A percentile compares a stretch with the other conserved stretches of the same genome.
Evolutionary conservation across 92 coral and sea anemone genomes (phyloP).

Genomic region (Phenganax subtilis): DNA sequence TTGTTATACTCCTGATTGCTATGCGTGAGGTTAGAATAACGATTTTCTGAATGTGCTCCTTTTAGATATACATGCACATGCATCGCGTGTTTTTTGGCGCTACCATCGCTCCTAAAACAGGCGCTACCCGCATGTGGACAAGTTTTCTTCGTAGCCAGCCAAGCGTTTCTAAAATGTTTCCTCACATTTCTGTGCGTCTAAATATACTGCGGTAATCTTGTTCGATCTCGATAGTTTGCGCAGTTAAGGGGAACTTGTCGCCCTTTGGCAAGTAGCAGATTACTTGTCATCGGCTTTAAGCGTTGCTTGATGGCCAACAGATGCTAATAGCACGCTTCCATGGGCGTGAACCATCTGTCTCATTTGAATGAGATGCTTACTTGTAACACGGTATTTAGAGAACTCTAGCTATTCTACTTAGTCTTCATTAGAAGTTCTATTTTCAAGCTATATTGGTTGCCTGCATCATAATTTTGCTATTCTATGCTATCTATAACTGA

Average conservation of each 20-base stretch:
- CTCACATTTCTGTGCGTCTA: constrained; percentile 32
- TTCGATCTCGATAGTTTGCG: constrained; percentile 34
- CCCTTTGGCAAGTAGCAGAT: constrained; percentile 22
- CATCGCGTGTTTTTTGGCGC: not conserved
- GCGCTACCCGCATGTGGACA: not conserved
- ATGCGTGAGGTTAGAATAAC: constrained; percentile 40
- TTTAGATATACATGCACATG: not conserved
- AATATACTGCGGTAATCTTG: constrained; percentile 31
- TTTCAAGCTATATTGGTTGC: not conserved
- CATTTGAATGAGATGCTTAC: not conserved
- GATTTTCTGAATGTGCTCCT: not conserved
- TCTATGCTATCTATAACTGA: too few species aligned
- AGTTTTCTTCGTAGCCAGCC: constrained; percentile 2
- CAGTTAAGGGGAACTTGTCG: constrained; percentile 36
- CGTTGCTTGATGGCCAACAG: constrained; percentile 33
- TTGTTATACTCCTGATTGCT: not conserved
- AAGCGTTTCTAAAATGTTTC: constrained; percentile 30
- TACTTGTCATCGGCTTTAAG: constrained; percentile 31
- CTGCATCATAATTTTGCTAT: not conserved
- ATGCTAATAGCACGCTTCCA: not conserved
- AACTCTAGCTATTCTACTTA: constrained; percentile 2
- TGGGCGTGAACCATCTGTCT: constrained; percentile 20
- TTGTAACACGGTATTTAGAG: not conserved
- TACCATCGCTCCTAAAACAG: not conserved
- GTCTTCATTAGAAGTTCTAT: too few species aligned